A percentile compares a stretch with the other conserved stretches of the same genome.
Conservation (phyloP, 2,113 vertebrate species). For the Oenanthe oenanthe region DNA sequence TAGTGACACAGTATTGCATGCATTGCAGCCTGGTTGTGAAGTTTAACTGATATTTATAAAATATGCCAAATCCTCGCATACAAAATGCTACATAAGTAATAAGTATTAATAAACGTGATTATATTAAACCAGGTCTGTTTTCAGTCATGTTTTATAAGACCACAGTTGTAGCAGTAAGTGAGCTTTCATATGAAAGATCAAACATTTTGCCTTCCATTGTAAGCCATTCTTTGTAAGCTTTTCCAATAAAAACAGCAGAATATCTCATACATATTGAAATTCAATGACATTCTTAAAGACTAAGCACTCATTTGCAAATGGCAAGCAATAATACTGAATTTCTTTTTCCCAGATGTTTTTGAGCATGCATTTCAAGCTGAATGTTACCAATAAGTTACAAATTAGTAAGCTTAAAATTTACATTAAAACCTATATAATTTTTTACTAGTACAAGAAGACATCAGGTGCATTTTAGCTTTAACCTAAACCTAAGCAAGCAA, state of each 20-base stretch:
- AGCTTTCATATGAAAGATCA: conserved; percentile 58
- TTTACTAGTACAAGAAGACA: neutral
- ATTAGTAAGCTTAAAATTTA: neutral
- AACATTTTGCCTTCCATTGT: conserved; percentile 51
- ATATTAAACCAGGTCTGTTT: conserved; percentile 56
- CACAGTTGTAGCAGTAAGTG: conserved; percentile 26
- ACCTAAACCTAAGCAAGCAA: neutral
- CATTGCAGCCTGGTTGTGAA: conserved; percentile 37
- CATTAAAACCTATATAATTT: neutral
- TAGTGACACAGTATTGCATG: conserved; percentile 23
- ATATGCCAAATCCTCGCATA: conserved; percentile 44
- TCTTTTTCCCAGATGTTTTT: neutral
- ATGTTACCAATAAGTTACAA: conserved; percentile 4
- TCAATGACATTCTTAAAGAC: conserved; percentile 25
- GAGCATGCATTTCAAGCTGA: neutral
- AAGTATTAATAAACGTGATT: conserved; percentile 61
- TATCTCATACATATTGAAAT: conserved; percentile 66
- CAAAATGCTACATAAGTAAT: conserved; percentile 60
- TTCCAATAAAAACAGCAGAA: conserved; percentile 60
- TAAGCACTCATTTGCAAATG: neutral
- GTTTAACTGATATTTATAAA: conserved; percentile 54
- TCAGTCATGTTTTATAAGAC: conserved; percentile 50
- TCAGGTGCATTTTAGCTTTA: neutral
- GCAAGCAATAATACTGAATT: conserved; percentile 9
- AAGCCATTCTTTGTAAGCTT: conserved; percentile 50